Conservation (phyloP, 2,113 vertebrate genomes). For the Rynchops niger region DNA sequence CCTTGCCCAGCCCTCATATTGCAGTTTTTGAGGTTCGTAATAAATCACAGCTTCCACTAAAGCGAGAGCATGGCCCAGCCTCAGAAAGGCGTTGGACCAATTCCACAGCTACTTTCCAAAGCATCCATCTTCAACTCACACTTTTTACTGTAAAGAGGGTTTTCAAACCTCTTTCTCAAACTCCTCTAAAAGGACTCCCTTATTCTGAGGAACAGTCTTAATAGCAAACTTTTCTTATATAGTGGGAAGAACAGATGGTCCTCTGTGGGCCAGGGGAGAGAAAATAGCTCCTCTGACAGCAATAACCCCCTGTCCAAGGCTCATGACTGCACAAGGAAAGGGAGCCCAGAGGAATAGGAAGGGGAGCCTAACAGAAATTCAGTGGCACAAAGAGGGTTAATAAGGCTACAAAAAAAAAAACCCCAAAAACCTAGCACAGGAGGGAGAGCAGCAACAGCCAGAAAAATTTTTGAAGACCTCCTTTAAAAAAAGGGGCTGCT, state of each 20-base stretch:
- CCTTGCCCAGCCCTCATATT: not conserved
- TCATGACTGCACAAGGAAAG: not conserved
- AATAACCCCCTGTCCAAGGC: not conserved
- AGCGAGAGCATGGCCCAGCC: not conserved
- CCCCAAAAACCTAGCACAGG: not conserved
- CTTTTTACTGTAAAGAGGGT: not conserved
- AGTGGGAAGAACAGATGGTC: not conserved
- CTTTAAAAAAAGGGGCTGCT: not conserved
- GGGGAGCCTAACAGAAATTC: not conserved
- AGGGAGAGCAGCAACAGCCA: not conserved
- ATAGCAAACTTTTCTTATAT: not conserved
- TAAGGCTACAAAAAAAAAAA: not conserved
- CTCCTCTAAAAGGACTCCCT: not conserved
- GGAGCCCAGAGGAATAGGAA: not conserved
- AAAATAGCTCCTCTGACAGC: not conserved
- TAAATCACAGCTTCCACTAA: not conserved
- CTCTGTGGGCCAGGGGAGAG: not conserved
- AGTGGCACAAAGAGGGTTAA: not conserved
- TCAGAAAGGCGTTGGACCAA: conserved; percentile 2
- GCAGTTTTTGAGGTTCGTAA: not conserved
- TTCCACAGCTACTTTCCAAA: conserved; percentile 26
- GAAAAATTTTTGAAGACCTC: not conserved
- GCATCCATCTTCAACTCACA: conserved; percentile 1
- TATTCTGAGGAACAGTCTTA: not conserved
- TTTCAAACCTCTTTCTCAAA: not conserved